These are phyloP conservation scores for Pterois miles DNA, from an alignment of 2,797 vertebrate genomes.

Conservation along the genomic window DNA sequence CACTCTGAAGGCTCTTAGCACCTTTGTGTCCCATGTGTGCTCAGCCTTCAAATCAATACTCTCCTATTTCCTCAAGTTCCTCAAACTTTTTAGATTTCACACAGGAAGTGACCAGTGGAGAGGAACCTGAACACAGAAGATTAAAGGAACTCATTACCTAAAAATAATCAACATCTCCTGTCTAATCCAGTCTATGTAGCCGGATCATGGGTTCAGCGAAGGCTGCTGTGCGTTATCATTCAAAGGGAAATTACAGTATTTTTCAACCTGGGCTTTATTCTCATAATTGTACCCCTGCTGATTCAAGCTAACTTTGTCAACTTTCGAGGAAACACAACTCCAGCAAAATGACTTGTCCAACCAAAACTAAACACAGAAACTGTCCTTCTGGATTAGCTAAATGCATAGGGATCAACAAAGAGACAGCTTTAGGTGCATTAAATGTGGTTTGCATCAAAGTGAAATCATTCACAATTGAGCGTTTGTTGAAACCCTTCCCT, in stretches of 20 bases:
- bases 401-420: background rate
- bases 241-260: background rate
- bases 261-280: background rate
- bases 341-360: background rate
- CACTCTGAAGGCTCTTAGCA: slow-evolving; percentile 76
- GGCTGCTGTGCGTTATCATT: background rate
- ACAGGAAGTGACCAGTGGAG: slow-evolving; percentile 5
- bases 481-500: background rate
- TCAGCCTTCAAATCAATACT: slow-evolving; percentile 61
- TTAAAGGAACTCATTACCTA: slow-evolving; percentile 7
- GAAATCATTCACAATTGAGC: background rate
- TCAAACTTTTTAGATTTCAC: slow-evolving; percentile 46
- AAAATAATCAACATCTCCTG: background rate
- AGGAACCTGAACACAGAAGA: slow-evolving; percentile 11
- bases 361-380: background rate
- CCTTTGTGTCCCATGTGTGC: slow-evolving; percentile 62
- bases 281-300: background rate
- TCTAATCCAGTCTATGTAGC: background rate
- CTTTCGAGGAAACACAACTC: background rate
- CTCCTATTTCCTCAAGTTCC: slow-evolving; percentile 22
- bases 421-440: background rate
- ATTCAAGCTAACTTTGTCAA: background rate
- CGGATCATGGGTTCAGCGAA: background rate
- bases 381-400: background rate
- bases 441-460: background rate